A percentile compares a stretch with the other conserved stretches of the same genome.
phyloP scores from a whole-genome alignment of 2,888 invertebrate species.

The Tinea trinotella region DNA sequence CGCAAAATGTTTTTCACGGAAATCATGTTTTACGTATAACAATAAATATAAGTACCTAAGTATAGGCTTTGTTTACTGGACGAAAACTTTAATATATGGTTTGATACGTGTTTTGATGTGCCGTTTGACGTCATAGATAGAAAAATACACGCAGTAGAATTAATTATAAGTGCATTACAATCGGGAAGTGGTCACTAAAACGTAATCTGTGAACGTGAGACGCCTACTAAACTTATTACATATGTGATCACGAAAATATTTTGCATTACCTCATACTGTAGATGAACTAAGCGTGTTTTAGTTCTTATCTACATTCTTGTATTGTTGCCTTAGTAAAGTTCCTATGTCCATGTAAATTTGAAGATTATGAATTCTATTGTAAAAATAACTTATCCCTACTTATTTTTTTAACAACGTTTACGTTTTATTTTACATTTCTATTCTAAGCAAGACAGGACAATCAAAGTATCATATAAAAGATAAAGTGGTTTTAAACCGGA shows the following conservation, averaged over 20 bases:
- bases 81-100: not conserved
- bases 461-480: no score
- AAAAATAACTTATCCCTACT: no score
- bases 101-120: slow-evolving; percentile 1
- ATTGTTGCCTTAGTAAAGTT: no score
- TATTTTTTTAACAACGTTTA: no score
- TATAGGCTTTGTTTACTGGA: slow-evolving; percentile 2
- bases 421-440: no score
- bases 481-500: no score
- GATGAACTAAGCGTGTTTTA: no score
- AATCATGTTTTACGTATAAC: not conserved
- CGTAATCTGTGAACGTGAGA: not conserved
- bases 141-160: slow-evolving; percentile 11
- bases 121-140: slow-evolving; percentile 8
- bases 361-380: no score
- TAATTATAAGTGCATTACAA: slow-evolving; percentile 6
- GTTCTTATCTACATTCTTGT: no score
- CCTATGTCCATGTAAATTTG: no score
- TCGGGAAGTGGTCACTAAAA: slow-evolving; percentile 1
- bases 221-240: slow-evolving; percentile 5
- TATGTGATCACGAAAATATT: not conserved
- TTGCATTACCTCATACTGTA: no score
- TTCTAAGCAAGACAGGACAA: no score
- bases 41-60: slow-evolving; percentile 2
- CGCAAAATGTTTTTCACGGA: not conserved